Percentiles rank a stretch among this genome's conserved stretches.
These are phyloP conservation scores for Nematostella vectensis DNA, from an alignment of 92 coral and sea anemone species.

Conservation along the genomic window DNA sequence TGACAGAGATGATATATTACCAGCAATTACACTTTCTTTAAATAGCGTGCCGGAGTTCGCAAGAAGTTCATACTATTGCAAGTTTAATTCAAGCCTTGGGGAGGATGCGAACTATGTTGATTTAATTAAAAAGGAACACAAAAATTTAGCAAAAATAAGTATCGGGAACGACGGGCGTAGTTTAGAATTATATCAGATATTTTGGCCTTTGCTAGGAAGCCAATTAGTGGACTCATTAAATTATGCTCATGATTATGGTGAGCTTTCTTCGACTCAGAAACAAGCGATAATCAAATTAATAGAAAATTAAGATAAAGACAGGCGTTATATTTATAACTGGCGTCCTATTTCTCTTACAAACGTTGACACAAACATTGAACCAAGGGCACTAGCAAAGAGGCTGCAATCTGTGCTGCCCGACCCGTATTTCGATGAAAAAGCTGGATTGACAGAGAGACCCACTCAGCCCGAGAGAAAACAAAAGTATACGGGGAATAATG, in stretches of 20 bases:
- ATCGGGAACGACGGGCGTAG: background rate
- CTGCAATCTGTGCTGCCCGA: conserved; percentile 1
- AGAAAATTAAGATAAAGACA: background rate
- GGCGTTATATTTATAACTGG: background rate
- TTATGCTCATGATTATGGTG: background rate
- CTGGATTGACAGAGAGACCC: conserved; percentile 2
- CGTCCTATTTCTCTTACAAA: conserved; percentile 2
- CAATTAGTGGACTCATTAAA: background rate
- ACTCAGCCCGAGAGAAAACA: conserved; percentile 5
- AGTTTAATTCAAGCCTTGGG: too few species aligned
- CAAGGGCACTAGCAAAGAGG: conserved; percentile 3
- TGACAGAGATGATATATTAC: too few species aligned
- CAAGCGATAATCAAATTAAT: background rate
- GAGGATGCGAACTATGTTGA: too few species aligned
- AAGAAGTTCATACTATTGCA: too few species aligned
- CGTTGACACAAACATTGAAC: background rate
- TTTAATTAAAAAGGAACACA: too few species aligned
- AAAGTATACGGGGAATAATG: conserved; percentile 1
- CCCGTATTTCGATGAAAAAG: background rate
- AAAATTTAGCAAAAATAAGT: too few species aligned
- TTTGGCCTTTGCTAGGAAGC: background rate
- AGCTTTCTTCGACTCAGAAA: background rate
- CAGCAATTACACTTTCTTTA: too few species aligned
- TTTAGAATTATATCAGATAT: background rate
- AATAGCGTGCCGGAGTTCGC: too few species aligned